Base-by-base conservation (phyloP, 1,140 invertebrate genomes). In the Temnothorax nylanderi region DNA sequence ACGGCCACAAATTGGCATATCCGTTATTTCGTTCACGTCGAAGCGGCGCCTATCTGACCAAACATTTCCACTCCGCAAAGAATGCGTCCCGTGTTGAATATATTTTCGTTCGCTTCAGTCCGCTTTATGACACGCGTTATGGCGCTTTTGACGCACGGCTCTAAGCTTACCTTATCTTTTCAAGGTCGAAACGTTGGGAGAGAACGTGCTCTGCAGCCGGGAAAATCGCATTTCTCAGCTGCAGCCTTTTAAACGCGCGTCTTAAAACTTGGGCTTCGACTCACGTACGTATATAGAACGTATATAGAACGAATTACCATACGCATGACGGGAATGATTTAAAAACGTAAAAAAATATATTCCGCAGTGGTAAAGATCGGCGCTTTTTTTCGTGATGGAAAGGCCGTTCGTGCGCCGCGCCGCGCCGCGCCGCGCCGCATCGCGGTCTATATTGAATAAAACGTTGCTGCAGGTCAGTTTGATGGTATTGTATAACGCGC, bases 381-480 rank as follows among this genome's bases (percentile, higher is more conserved):
- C 78, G 3, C 21, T 41, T 62, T 90, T 87, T 78, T 47, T 21
- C 58, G 26, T 6, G 32, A n/a, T 26, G 49, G 34, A 51, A 71
- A 71, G 13, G 13, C 21, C 5, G 75, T 47, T 67, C 37, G 62
- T 37, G 87, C 64, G 32, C 60, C 16, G 32, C 78, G 65, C 80
- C 75, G 37, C 18, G 56, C 67, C 18, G n/a, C 60, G 13, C 41
- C 47, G 64, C 11, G 51, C 69, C 67, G 51, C 80, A 69, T 60
- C 51, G 37, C 62, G 78, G 82, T 90, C 72, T 89, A 85, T 88
- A 85, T 89, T 87, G 92, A 94, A 93, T 93, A 92, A 92, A 94
- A 88, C 86, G 90, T 93, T 93, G 88, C 88, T 89, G 88, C 89
- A 92, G 93, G 93, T 93, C 90, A 94, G 91, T 94, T 92, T 92